A percentile compares a stretch with the other conserved stretches of the same genome.
Conservation (phyloP, 2,797 vertebrate genomes). For the Xenentodon cancila region DNA sequence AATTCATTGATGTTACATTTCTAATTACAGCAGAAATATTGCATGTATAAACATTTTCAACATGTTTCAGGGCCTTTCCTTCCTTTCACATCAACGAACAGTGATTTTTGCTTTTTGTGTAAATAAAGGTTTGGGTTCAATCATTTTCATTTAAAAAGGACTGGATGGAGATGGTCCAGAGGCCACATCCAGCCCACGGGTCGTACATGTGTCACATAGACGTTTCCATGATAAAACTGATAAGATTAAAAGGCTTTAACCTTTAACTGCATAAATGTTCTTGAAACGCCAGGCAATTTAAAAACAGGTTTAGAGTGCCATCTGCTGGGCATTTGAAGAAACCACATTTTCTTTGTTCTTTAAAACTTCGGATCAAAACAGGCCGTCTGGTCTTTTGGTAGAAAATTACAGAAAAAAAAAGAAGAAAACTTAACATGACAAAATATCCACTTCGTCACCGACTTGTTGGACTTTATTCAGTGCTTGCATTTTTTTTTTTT, state of each 20-base stretch:
- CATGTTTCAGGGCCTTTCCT: no score
- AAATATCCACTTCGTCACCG: background rate
- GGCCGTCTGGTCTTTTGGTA: background rate
- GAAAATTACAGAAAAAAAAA: background rate
- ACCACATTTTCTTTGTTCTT: background rate
- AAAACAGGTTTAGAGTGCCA: conserved; percentile 30
- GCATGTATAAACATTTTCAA: no score
- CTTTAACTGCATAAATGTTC: background rate
- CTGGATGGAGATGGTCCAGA: no score
- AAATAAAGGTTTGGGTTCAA: no score
- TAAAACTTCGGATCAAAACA: background rate
- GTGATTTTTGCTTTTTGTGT: no score
- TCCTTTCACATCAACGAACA: no score
- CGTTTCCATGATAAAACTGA: background rate
- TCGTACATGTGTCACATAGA: no score
- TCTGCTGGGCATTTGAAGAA: conserved; percentile 38
- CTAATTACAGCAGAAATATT: no score
- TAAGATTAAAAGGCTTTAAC: background rate
- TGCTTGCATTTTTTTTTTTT: conserved; percentile 9
- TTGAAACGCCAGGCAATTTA: background rate
- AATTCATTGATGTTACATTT: no score
- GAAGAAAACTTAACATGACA: background rate
- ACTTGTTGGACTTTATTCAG: conserved; percentile 25
- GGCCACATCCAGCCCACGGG: no score
- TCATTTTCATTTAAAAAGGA: no score